These are phyloP conservation scores for Crioceris asparagi DNA, from an alignment of 2,888 invertebrate genomes.

Conservation along the genomic window DNA sequence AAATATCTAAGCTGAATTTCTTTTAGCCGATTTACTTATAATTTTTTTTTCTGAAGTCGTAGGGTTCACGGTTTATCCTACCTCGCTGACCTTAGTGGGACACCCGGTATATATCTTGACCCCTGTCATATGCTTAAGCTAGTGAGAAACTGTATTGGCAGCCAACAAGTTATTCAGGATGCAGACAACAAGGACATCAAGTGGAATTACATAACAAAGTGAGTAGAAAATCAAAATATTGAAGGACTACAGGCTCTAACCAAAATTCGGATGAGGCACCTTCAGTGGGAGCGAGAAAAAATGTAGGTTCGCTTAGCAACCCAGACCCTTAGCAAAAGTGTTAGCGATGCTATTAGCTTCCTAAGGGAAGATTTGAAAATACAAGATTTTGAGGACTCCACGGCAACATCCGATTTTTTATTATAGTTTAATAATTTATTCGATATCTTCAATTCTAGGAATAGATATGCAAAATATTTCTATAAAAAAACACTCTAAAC, in stretches of 20 bases:
- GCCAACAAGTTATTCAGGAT: too few species aligned
- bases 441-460: slow-evolving; percentile 11
- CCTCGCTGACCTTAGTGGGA: too few species aligned
- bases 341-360: slow-evolving; percentile 10
- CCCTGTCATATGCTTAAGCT: slow-evolving; percentile 13
- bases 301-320: slow-evolving; percentile 19
- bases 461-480: slow-evolving; percentile 5
- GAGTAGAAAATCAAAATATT: slow-evolving; percentile 14
- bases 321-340: slow-evolving; percentile 11
- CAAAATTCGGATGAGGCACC: slow-evolving; percentile 2
- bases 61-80: too few species aligned
- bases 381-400: background rate
- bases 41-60: too few species aligned
- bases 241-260: slow-evolving; percentile 2
- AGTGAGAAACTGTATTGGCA: too few species aligned
- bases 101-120: slow-evolving; percentile 10
- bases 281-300: slow-evolving; percentile 11
- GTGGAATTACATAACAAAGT: too few species aligned
- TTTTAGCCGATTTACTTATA: too few species aligned
- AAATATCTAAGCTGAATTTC: too few species aligned
- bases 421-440: slow-evolving; percentile 8
- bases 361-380: slow-evolving; percentile 10
- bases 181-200: too few species aligned
- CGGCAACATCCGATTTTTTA: slow-evolving; percentile 6
- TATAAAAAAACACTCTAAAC: slow-evolving; percentile 6